Evolutionary conservation across 2,888 invertebrate genomes (phyloP), one percentile per base, ranked within the genome.

Genomic region (Scaptomyza tumidula): DNA sequence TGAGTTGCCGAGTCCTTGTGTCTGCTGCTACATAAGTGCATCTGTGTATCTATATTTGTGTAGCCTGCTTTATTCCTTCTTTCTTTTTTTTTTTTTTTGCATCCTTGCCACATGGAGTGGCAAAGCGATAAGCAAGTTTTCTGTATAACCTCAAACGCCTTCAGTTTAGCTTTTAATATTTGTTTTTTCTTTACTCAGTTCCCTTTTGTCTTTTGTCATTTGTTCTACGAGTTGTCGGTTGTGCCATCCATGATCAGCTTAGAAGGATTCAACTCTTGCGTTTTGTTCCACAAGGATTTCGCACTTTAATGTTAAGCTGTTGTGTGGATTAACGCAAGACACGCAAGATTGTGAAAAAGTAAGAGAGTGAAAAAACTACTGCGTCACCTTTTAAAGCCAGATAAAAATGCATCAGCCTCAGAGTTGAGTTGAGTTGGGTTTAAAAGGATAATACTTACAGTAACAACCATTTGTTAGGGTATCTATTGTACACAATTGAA

Each of bases 361-460:
- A 11, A 35, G 24, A 35, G 31, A 14, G 9, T 3, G 24, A 24
- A 16, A 33, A 35, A 33, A 19, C 59, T 27, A 27, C 7, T 33
- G 37, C 55, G 53, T 59, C 55, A 48, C 45, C 46, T 45, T 41
- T 37, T 14, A n/a, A 3, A 43, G 24, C 24, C 24, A 24, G 24
- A 24, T 14, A 14, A 52, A 60, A 56, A 19, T 57, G 62, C 60
- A 48, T 41, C 45, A 60, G 61, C 55, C 11, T 27, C 55, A 58
- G 39, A 14, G 46, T 46, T 54, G 4, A 19, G 19, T 46, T 59
- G 14, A 6, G n/a, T 27, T 37, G 39, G 39, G n/a, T 14, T 14
- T 39, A 52, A 39, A 37, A 56, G 43, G 60, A 66, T 10, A 41
- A 81, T 86, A 84, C 87, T 84, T 84, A 84, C 83, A 84, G 77